Evolutionary conservation across 2,797 vertebrate species (phyloP).

Genomic region (Tympanoctomys barrerae): DNA sequence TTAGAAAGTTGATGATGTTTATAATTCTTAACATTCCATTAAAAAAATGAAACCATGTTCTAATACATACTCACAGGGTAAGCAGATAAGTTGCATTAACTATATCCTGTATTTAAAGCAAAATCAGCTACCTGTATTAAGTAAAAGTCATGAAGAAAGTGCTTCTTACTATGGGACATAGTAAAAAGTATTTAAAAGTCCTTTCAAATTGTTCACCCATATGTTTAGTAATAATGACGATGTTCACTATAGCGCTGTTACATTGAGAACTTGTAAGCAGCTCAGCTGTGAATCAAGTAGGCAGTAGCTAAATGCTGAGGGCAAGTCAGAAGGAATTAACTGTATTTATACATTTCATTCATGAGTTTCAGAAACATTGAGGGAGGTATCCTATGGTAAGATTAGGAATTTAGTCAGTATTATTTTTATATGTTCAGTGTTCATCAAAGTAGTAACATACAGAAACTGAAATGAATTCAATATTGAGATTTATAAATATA

Average conservation of each 20-base stretch:
- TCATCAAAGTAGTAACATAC: constrained; percentile 20
- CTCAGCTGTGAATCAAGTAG: neutral
- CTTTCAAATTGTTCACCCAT: neutral
- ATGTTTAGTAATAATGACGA: neutral
- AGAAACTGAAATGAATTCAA: constrained; percentile 44
- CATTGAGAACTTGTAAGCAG: constrained; percentile 19
- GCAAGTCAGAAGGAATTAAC: constrained; percentile 34
- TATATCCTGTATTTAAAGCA: constrained; percentile 40
- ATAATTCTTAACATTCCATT: constrained; percentile 34
- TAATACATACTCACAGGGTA: constrained; percentile 19
- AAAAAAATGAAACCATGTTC: constrained; percentile 46
- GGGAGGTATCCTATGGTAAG: neutral
- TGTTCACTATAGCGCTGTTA: neutral
- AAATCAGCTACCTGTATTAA: constrained; percentile 5
- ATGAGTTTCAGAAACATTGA: constrained; percentile 22
- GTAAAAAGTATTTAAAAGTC: constrained; percentile 57
- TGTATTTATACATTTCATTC: neutral
- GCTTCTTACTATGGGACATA: neutral
- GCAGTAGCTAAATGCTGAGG: neutral
- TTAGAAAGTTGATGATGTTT: constrained; percentile 44
- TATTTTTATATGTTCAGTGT: neutral
- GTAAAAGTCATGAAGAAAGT: constrained; percentile 46
- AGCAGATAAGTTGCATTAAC: neutral
- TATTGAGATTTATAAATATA: constrained; percentile 16
- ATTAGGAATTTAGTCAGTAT: constrained; percentile 19